A percentile compares a stretch with the other conserved stretches of the same genome.
Evolutionary conservation across 2,113 vertebrate species (phyloP).

Genomic region (Orcinus orca): DNA sequence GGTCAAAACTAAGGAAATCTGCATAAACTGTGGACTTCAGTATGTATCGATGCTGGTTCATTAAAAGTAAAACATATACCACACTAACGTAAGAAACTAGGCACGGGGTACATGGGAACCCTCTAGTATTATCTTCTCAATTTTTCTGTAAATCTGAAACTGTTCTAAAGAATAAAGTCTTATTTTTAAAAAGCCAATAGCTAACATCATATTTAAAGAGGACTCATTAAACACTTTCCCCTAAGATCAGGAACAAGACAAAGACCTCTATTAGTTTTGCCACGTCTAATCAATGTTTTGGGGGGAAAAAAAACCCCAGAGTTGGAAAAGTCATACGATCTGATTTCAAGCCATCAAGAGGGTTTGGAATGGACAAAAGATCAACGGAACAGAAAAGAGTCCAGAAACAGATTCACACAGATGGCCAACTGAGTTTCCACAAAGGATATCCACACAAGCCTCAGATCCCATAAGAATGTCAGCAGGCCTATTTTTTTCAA

Average conservation of each 20-base stretch:
- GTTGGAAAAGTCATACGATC: not conserved
- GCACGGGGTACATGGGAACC: not conserved
- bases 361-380: not conserved
- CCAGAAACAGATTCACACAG: too few species aligned
- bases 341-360: not conserved
- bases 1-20: not conserved
- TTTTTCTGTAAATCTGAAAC: not conserved
- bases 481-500: not conserved
- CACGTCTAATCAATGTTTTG: not conserved
- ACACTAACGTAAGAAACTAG: not conserved
- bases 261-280: not conserved
- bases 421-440: not conserved
- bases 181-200: not conserved
- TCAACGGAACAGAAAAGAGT: not conserved
- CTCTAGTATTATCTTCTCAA: not conserved
- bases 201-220: not conserved
- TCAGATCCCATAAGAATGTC: not conserved
- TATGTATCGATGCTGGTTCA: not conserved
- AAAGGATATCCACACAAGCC: not conserved
- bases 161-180: not conserved
- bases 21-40: not conserved
- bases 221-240: not conserved
- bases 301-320: not conserved
- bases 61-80: not conserved
- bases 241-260: not conserved